Percentiles rank a stretch among this genome's conserved stretches.
Conservation (phyloP, 2,888 invertebrate species). For the Eilema caniola region DNA sequence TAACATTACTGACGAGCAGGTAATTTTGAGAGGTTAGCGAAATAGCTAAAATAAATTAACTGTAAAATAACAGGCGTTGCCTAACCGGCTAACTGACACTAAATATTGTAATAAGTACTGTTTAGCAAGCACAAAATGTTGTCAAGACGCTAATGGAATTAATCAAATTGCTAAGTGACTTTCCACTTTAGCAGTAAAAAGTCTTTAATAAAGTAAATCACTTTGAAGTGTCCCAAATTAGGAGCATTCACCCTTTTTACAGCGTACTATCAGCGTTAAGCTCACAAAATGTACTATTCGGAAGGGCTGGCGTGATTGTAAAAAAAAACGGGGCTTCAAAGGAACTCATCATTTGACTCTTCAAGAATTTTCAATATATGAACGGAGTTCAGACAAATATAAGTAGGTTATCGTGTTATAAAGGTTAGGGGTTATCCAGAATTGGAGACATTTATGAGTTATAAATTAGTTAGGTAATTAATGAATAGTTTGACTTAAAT, state of each 20-base stretch:
- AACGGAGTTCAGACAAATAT: slow-evolving; percentile 12
- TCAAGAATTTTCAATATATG: slow-evolving; percentile 24
- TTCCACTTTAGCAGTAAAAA: slow-evolving; percentile 28
- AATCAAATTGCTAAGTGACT: slow-evolving; percentile 18
- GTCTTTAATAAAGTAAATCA: slow-evolving; percentile 51
- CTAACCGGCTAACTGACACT: no score
- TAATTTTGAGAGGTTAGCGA: no score
- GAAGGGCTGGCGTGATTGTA: slow-evolving; percentile 47
- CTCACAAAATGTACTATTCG: slow-evolving; percentile 43
- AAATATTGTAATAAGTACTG: no score
- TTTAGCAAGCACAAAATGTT: background rate
- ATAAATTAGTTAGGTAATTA: no score
- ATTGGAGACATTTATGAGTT: no score
- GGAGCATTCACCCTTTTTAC: slow-evolving; percentile 54
- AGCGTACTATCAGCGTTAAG: slow-evolving; percentile 41
- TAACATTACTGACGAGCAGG: no score
- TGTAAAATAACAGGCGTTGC: no score
- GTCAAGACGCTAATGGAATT: background rate
- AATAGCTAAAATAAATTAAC: no score
- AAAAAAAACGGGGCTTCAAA: slow-evolving; percentile 34
- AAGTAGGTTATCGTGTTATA: background rate
- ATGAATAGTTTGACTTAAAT: no score
- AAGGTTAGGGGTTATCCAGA: no score
- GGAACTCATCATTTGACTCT: slow-evolving; percentile 39
- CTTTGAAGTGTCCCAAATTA: slow-evolving; percentile 48